Conservation (phyloP, 2,113 vertebrate species). For the Pitta sordida region DNA sequence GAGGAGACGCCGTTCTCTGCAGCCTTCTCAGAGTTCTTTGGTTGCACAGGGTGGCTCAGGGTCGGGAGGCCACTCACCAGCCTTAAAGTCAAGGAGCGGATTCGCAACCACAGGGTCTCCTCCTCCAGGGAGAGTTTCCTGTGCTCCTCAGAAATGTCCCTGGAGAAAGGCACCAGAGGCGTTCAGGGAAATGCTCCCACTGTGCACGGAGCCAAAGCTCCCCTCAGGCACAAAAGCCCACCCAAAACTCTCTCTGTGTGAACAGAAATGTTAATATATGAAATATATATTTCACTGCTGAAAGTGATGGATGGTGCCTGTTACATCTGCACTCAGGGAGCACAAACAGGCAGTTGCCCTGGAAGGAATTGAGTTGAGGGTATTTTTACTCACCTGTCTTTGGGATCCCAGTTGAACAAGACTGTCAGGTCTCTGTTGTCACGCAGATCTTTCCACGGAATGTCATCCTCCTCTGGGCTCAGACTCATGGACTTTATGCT, state of each 20-base stretch:
- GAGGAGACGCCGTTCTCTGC: slow-evolving; percentile 88
- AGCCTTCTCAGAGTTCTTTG: slow-evolving; percentile 83
- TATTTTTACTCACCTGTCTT: slow-evolving; percentile 76
- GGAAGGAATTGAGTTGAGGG: not conserved
- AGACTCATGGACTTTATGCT: slow-evolving; percentile 94
- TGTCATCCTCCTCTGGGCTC: slow-evolving; percentile 93
- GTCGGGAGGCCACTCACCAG: slow-evolving; percentile 81
- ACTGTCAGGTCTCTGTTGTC: slow-evolving; percentile 96
- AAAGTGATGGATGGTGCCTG: not conserved
- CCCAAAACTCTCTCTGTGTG: not conserved
- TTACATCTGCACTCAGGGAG: not conserved
- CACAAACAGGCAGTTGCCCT: not conserved
- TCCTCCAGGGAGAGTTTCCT: slow-evolving; percentile 86
- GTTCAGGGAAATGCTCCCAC: slow-evolving; percentile 1
- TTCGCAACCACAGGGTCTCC: slow-evolving; percentile 87
- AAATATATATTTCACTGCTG: too few species aligned
- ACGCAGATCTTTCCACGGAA: slow-evolving; percentile 90
- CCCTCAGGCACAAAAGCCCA: not conserved
- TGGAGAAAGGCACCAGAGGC: slow-evolving; percentile 64
- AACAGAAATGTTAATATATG: not conserved
- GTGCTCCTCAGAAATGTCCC: slow-evolving; percentile 87
- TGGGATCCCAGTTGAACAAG: slow-evolving; percentile 92
- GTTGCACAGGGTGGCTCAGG: slow-evolving; percentile 74
- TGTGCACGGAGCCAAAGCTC: not conserved
- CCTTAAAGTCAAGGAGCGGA: slow-evolving; percentile 89